Evolutionary conservation across 2,888 invertebrate species (phyloP).

Genomic region (Penaeus monodon): DNA sequence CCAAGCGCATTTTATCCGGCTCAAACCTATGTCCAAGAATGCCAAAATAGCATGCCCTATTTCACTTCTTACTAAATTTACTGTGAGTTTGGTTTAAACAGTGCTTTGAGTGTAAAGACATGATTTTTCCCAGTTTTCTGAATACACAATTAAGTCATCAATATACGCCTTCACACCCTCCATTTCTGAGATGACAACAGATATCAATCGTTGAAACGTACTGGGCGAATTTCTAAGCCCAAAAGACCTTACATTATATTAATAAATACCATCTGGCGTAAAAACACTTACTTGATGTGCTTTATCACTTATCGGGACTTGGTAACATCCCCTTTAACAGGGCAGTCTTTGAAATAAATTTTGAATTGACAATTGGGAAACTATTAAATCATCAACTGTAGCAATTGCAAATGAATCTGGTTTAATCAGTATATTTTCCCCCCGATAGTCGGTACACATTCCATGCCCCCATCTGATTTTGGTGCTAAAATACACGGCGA

Average conservation of each 20-base stretch:
- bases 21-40: slow-evolving; percentile 9
- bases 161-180: neutral
- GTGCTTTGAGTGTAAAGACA: neutral
- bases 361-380: slow-evolving; percentile 13
- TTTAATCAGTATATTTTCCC: slow-evolving; percentile 1
- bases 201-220: neutral
- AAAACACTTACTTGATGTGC: neutral
- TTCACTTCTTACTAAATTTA: neutral
- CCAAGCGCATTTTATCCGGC: neutral
- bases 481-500: too few relatives aligned
- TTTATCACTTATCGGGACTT: slow-evolving; percentile 3
- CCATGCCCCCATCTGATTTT: too few relatives aligned
- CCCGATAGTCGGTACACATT: neutral
- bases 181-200: neutral
- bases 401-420: neutral
- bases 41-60: neutral
- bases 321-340: slow-evolving; percentile 16
- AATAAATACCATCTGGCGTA: neutral
- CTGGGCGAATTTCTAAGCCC: neutral
- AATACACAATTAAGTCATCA: neutral
- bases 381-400: slow-evolving; percentile 8
- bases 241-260: slow-evolving; percentile 5
- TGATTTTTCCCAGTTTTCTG: neutral
- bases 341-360: neutral
- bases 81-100: neutral